phyloP scores from a whole-genome alignment of 1,140 invertebrate genomes.

The Pogonognathellus flavescens region DNA sequence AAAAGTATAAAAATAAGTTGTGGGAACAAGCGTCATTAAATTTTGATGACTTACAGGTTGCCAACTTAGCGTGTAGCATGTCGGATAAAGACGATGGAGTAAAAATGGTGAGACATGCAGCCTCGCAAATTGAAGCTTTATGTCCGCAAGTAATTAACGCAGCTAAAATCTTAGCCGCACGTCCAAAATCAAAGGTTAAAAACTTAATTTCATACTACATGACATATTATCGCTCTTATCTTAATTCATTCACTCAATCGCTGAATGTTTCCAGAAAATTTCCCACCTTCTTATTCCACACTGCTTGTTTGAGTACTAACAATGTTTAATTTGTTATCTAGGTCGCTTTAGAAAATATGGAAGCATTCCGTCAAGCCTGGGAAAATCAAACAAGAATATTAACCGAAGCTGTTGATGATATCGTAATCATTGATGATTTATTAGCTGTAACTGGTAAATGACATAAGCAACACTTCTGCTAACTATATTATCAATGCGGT shows the following conservation, averaged over 20 bases:
- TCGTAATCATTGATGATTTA: conserved; percentile 80
- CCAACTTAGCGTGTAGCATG: conserved; percentile 78
- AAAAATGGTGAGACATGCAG: conserved; percentile 76
- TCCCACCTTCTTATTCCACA: background rate
- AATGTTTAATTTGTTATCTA: conserved; percentile 63
- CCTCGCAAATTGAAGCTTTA: conserved; percentile 75
- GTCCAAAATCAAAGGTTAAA: conserved; percentile 73
- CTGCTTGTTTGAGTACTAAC: conserved; percentile 2
- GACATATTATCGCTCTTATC: background rate
- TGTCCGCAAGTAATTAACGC: conserved; percentile 79
- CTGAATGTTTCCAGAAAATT: background rate
- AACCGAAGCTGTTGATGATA: conserved; percentile 80
- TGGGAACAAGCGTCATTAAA: conserved; percentile 1
- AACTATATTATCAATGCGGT: too few relatives aligned
- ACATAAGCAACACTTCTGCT: background rate
- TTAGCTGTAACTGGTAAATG: conserved; percentile 75
- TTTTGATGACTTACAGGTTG: conserved; percentile 71
- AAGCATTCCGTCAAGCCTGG: conserved; percentile 77
- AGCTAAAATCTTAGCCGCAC: conserved; percentile 74
- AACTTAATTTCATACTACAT: conserved; percentile 56
- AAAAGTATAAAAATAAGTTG: background rate
- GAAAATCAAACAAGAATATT: conserved; percentile 74
- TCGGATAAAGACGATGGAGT: conserved; percentile 78
- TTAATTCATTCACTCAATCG: background rate
- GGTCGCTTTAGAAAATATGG: conserved; percentile 77